These are phyloP conservation scores for Xyrichtys novacula DNA, from an alignment of 2,797 vertebrate genomes.

Conservation along the genomic window DNA sequence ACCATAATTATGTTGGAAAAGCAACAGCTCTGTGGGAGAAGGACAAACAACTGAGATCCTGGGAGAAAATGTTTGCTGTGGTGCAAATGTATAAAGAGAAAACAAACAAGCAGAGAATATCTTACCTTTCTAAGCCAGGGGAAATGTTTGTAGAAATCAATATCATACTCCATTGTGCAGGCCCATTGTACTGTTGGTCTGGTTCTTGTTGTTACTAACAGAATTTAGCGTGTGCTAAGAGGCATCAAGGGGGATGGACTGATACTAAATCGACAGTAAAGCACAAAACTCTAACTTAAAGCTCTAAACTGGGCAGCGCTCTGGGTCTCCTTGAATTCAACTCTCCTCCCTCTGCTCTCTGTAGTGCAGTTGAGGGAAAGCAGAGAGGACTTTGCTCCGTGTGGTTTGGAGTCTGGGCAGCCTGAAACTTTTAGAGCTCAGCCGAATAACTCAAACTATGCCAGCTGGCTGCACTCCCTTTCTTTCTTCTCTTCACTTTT, in stretches of 20 bases:
- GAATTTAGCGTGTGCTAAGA: constrained; percentile 55
- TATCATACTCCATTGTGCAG: constrained; percentile 95
- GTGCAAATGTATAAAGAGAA: constrained; percentile 33
- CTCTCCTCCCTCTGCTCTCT: constrained; percentile 61
- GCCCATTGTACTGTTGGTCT: constrained; percentile 90
- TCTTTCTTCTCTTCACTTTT: constrained; percentile 67
- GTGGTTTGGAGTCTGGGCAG: constrained; percentile 80
- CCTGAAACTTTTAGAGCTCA: constrained; percentile 77
- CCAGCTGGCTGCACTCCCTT: constrained; percentile 80
- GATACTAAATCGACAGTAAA: constrained; percentile 43
- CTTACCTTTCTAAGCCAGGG: constrained; percentile 97
- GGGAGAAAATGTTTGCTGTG: constrained; percentile 8
- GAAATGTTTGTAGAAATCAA: constrained; percentile 98
- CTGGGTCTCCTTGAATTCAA: constrained; percentile 25
- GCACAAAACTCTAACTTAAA: constrained; percentile 40
- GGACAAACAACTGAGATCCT: constrained; percentile 25
- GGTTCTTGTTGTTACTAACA: constrained; percentile 74
- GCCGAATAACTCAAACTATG: constrained; percentile 79
- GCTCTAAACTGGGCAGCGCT: constrained; percentile 20
- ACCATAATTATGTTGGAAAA: constrained; percentile 45
- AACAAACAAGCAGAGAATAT: constrained; percentile 66
- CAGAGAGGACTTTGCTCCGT: constrained; percentile 82
- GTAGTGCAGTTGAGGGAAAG: constrained; percentile 66
- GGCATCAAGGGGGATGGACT: constrained; percentile 39
- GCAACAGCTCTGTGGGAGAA: constrained; percentile 15